Base-by-base conservation (phyloP, 2,113 vertebrate genomes). In the Probosciger aterrimus region DNA sequence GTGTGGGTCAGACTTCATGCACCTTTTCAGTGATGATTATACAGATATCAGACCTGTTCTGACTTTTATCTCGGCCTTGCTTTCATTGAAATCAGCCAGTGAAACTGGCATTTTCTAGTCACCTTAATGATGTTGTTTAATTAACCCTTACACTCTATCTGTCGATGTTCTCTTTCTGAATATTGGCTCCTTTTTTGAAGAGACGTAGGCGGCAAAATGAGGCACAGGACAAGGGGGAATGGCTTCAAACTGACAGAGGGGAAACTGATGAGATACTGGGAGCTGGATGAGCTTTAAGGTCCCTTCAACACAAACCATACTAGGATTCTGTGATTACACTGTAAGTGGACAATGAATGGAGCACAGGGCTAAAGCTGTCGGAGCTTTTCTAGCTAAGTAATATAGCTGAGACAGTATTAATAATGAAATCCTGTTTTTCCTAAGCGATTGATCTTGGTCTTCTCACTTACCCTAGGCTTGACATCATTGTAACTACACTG, bases 281-380 rank as follows among this genome's bases (percentile, higher is more conserved):
- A 59, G 7, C 55, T n/a, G 57, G 14, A 10, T n/a, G 13, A 59
- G 57, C 57, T 59, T 22, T 59, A n/a, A 23, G 20, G 5, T n/a
- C 20, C 13, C 57, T n/a, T 33, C 33, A 23, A 23, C 14, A 5
- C 57, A 59, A 59, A 59, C 57, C 57, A 23, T 6, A 23, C 20
- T n/a, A 3, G 57, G 57, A 59, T 59, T 59, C 57, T 59, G 9
- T 59, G 55, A 0, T 49, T 31, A 0, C 10, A 2, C 10, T 24
- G 8, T 18, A 19, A n/a, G 44, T 23, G 70, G 57, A 1, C 47
- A 12, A 0, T 57, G 62, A 37, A 28, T 2, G 5, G 27, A 78
- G 43, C 46, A n/a, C 55, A 52, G 47, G 27, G 33, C 18, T 43
- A 6, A 49, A 65, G 15, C 67, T 64, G 4, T 15, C 31, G 9